Conservation (phyloP, 2,888 invertebrate genomes). For the Coenonympha arcania region DNA sequence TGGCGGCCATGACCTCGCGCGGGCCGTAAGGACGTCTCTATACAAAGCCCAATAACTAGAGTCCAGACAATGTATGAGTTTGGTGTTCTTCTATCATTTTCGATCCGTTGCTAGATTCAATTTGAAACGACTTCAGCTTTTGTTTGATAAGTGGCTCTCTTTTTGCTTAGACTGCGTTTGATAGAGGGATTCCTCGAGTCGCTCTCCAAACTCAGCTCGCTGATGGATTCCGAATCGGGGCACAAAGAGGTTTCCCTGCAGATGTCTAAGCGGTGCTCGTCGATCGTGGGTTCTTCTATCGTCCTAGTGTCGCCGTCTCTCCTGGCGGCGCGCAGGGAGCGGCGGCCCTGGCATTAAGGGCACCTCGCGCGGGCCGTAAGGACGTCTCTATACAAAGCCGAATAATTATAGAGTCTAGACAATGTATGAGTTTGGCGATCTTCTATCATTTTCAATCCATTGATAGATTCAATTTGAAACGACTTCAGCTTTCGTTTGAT, state of each 20-base stretch:
- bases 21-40: too few relatives aligned
- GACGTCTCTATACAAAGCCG: too few relatives aligned
- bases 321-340: slow-evolving; percentile 35
- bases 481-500: slow-evolving; percentile 54
- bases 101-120: slow-evolving; percentile 22
- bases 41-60: too few relatives aligned
- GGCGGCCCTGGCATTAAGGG: slow-evolving; percentile 58
- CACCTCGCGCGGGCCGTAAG: slow-evolving; percentile 52
- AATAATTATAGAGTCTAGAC: too few relatives aligned
- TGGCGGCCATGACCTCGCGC: slow-evolving; percentile 57
- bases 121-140: slow-evolving; percentile 50
- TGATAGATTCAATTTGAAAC: slow-evolving; percentile 37
- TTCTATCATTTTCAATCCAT: too few relatives aligned
- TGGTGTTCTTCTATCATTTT: too few relatives aligned
- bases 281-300: slow-evolving; percentile 26
- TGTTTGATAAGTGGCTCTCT: slow-evolving; percentile 60
- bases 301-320: slow-evolving; percentile 42
- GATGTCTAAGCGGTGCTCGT: slow-evolving; percentile 55
- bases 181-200: slow-evolving; percentile 59
- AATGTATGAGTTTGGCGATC: too few relatives aligned
- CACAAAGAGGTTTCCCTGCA: slow-evolving; percentile 44
- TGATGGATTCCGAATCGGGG: slow-evolving; percentile 58
- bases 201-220: slow-evolving; percentile 63
- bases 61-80: too few relatives aligned
- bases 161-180: slow-evolving; percentile 42